Base-by-base conservation (phyloP, 2,888 invertebrate genomes). In the Phengaris alcon region DNA sequence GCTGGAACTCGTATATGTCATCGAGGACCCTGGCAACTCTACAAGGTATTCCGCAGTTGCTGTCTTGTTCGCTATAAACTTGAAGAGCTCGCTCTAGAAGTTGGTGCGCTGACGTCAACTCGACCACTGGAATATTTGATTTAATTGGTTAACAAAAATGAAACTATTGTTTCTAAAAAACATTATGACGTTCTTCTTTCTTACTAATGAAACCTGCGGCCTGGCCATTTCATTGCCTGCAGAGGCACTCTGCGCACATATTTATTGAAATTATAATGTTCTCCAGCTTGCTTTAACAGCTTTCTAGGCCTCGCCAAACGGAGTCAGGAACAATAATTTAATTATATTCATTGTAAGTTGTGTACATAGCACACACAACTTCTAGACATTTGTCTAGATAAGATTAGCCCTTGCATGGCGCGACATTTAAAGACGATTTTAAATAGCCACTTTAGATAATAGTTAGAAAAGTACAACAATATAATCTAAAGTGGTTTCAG, bases 1-100 rank as follows among this genome's bases (percentile, higher is more conserved):
- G 92, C 84, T 94, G 88, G 79, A 93, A 93, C 77, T 92, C 88
- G 84, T 94, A 93, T 57, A 94, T 85, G 78, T 91, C 91, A 77
- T 94, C 92, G 76, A 94, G 81, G 55, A 94, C 91, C 79, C 90
- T 86, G 75, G 89, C 88, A 76, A 94, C 84, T 76, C 94, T 91
- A 81, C 95, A 95, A 74, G 88, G 85, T 77, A 94, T 84, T 81
- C n/a, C 88, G 82, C 76, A 87, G 84, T 79, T 90, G 88, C n/a
- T 84, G 84, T 64, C 35, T 44, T 64, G 64, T 2, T 64, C 64
- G 0, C 87, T 84, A 79, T 91, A 94, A 68, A 94, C 90, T 4
- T 85, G 82, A 77, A 93, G 83, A 46, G 94, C 93, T 52, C 93
- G 92, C 74, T 93, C 88, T 59, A 94, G 81, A 80, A 95, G 84